phyloP scores from a whole-genome alignment of 2,888 invertebrate genomes.

The Antheraea yamamai region DNA sequence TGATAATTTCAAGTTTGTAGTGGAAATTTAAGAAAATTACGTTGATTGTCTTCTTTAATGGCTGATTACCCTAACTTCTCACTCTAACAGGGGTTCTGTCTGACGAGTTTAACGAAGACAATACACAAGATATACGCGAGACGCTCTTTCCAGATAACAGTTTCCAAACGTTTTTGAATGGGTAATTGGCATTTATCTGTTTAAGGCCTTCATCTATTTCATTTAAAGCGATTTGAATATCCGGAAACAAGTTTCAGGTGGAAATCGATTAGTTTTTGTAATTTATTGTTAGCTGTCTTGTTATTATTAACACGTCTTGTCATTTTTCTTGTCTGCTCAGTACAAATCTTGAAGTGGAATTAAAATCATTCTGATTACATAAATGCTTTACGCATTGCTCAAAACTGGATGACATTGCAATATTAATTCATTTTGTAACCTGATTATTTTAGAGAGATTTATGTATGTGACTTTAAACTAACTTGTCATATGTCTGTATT shows the following conservation, averaged over 20 bases:
- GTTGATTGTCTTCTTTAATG: conserved; percentile 30
- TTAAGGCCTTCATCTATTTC: background rate
- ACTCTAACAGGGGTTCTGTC: conserved; percentile 22
- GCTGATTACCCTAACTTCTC: conserved; percentile 27
- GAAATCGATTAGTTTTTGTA: background rate
- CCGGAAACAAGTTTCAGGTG: background rate
- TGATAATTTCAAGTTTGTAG: conserved; percentile 22
- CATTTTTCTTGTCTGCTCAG: too few species aligned
- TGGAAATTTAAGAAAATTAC: conserved; percentile 31
- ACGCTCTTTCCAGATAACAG: background rate
- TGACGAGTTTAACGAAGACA: conserved; percentile 26
- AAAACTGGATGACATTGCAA: too few species aligned
- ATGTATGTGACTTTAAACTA: too few species aligned
- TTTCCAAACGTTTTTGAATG: conserved; percentile 7
- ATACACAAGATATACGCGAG: conserved; percentile 20
- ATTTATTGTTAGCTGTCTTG: background rate
- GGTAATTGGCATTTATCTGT: background rate
- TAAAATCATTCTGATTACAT: too few species aligned
- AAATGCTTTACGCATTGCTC: too few species aligned
- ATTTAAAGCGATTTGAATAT: background rate
- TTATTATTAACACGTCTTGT: too few species aligned
- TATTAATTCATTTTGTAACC: too few species aligned
- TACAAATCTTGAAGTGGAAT: too few species aligned
- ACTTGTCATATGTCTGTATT: too few species aligned
- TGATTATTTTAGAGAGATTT: too few species aligned